These are phyloP conservation scores for Exephanes ischioxanthus DNA, from an alignment of 2,888 invertebrate genomes.

Conservation along the genomic window DNA sequence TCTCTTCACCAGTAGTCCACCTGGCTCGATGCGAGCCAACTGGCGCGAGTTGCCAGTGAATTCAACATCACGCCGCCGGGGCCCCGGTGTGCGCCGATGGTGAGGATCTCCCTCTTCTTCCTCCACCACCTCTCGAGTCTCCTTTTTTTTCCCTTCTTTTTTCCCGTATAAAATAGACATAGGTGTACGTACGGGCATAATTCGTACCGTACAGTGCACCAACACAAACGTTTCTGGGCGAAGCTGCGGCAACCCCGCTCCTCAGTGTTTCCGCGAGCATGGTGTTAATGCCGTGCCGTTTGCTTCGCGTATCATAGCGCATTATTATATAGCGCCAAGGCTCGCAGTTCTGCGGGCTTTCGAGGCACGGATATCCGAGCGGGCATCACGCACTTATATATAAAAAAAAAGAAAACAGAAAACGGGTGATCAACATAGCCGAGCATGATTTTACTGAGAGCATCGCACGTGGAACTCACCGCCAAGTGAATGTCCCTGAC, in stretches of 20 bases:
- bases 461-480: conserved; percentile 35
- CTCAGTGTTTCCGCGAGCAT: conserved; percentile 20
- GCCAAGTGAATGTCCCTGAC: neutral
- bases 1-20: conserved; percentile 67
- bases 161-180: neutral
- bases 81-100: neutral
- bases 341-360: neutral
- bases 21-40: conserved; percentile 74
- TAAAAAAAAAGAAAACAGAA: neutral
- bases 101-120: conserved; percentile 64
- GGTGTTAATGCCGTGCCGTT: conserved; percentile 24
- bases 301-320: neutral
- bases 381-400: conserved; percentile 23
- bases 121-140: conserved; percentile 26
- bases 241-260: neutral
- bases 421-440: neutral
- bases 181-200: neutral
- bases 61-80: conserved; percentile 70
- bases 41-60: conserved; percentile 71
- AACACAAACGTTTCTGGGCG: neutral
- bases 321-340: neutral
- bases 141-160: conserved; percentile 28
- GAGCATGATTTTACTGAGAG: conserved; percentile 22
- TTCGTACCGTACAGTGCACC: neutral
- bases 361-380: conserved; percentile 54